These are phyloP conservation scores for Lycaena phlaeas DNA, from an alignment of 2,888 invertebrate species.

Conservation along the genomic window DNA sequence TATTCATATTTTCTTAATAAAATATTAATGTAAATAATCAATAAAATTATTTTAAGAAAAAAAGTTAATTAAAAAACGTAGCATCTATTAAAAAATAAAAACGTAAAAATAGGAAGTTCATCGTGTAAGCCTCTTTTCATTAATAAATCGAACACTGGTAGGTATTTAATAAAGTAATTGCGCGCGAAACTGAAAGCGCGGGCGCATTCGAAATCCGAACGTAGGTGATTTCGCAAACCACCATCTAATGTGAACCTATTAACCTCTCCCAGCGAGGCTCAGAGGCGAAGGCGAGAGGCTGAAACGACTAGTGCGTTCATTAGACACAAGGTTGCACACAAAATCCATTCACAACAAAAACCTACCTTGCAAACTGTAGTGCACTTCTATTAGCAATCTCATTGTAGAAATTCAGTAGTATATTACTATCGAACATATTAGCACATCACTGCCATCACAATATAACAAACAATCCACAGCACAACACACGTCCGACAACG, in stretches of 20 bases:
- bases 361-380: conserved; percentile 70
- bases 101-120: too few relatives aligned
- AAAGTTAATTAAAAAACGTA: too few relatives aligned
- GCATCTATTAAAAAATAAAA: too few relatives aligned
- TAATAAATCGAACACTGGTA: too few relatives aligned
- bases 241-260: conserved; percentile 73
- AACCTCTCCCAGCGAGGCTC: conserved; percentile 68
- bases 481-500: conserved; percentile 69
- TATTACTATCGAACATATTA: conserved; percentile 69
- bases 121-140: too few relatives aligned
- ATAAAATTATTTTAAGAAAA: too few relatives aligned
- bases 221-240: conserved; percentile 62
- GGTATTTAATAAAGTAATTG: too few relatives aligned
- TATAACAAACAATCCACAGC: conserved; percentile 60
- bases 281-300: conserved; percentile 68
- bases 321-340: conserved; percentile 71
- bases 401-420: conserved; percentile 68
- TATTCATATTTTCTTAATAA: too few relatives aligned
- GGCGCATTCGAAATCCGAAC: conserved; percentile 46
- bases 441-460: conserved; percentile 69
- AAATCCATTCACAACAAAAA: conserved; percentile 33
- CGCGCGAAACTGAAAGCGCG: conserved; percentile 58
- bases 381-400: conserved; percentile 69
- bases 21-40: too few relatives aligned
- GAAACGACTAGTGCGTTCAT: conserved; percentile 64